Evolutionary conservation across 1,140 invertebrate species (phyloP), one percentile per base, ranked within the genome.

Genomic region (Dinoponera quadriceps): DNA sequence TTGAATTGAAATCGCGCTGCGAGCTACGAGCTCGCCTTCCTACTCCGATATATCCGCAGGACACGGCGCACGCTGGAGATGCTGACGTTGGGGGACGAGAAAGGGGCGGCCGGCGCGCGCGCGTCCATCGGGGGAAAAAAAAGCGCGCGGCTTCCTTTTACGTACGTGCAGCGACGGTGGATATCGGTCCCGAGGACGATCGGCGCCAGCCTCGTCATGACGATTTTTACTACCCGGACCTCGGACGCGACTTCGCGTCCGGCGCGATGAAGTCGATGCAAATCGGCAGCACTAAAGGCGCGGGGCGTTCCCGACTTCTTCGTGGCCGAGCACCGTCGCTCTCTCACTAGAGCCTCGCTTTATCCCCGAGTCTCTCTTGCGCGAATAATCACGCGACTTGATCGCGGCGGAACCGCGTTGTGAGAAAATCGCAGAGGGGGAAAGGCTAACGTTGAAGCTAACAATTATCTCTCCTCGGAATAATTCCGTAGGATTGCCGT

Each of bases 1-100:
- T 22, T 82, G 85, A 85, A 88, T 88, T 59, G 66, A 88, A 88
- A 88, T 88, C 74, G 81, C 74, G 57, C 60, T 73, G 20, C 62
- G 55, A 44, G n/a, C 29, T 55, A 27, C 57, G 71, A 54, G 57
- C 20, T 55, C 59, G 44, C 51, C 51, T 20, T 29, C 11, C 51
- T 33, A 22, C 49, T 20, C 57, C 14, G 29, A 51, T 16, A 72
- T 73, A 65, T 49, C 13, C 60, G 54, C n/a, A 5, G 51, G 51
- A 51, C 63, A 73, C 63, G 59, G 51, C 25, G 59, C 72, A 55
- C 29, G 33, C 51, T 62, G 66, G 75, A n/a, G n/a, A 82, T 75
- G 60, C 51, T 38, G 75, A 22, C 65, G 60, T 11, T 44, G 55
- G 57, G 65, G 54, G 62, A 75, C 65, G 60, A 85, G 66, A 85